Percentiles rank a stretch among this genome's conserved stretches.
Conservation (phyloP, 1,140 invertebrate species). For the Formica exsecta region DNA sequence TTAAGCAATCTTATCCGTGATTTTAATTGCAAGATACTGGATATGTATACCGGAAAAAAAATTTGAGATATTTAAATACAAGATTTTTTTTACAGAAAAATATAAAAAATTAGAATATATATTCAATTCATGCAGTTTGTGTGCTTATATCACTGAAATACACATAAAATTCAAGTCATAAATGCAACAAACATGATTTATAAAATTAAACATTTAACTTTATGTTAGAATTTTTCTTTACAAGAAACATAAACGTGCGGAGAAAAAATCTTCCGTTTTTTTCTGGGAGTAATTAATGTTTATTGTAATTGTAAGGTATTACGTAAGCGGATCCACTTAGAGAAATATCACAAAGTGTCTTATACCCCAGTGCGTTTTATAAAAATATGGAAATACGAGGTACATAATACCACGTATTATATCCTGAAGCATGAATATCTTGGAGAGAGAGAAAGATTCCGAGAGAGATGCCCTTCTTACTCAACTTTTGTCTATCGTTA, state of each 20-base stretch:
- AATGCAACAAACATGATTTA: not conserved
- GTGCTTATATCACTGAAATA: not conserved
- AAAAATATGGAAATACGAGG: constrained; percentile 35
- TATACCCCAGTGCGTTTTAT: not conserved
- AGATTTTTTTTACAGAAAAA: not conserved
- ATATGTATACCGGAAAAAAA: not conserved
- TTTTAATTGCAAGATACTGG: not conserved
- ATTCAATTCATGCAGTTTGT: not conserved
- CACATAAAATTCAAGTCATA: not conserved
- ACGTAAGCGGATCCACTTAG: constrained; percentile 43
- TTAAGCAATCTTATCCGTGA: not conserved
- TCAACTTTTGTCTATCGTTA: not conserved
- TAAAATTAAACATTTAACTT: not conserved
- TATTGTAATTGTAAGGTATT: constrained; percentile 34
- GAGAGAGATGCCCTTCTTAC: not conserved
- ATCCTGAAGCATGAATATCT: constrained; percentile 8
- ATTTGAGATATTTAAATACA: not conserved
- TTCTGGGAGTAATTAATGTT: constrained; percentile 4
- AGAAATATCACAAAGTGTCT: not conserved
- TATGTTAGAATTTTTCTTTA: not conserved
- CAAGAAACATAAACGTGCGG: not conserved
- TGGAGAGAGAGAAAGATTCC: no score
- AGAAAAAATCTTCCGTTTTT: not conserved
- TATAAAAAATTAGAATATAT: not conserved
- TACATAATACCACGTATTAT: not conserved